Base-by-base conservation (phyloP, 1,140 invertebrate genomes). In the Listronotus bonariensis region DNA sequence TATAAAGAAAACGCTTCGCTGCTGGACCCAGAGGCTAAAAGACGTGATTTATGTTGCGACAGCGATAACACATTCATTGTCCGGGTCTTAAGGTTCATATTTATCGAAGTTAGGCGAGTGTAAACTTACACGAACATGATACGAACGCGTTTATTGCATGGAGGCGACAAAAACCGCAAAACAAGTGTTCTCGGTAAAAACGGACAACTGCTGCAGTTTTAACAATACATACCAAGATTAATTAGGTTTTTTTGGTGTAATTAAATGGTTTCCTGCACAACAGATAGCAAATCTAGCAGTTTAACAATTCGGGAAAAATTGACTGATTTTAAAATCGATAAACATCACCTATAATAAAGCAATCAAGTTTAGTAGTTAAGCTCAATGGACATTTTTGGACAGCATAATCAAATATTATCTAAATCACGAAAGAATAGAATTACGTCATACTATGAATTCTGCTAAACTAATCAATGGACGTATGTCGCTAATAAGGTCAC, bases 31-130 rank as follows among this genome's bases (percentile, higher is more conserved):
- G 43, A 46, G 20, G 20, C 20, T 5, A 26, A 26, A 26, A 46
- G 17, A 46, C 1, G 18, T 20, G 43, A 46, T 46, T 46, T 46
- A 46, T 46, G 43, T 46, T 46, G 43, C 14, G 43, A 20, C 14
- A 46, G 43, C 43, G 43, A 46, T 46, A 46, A 46, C 43, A 46
- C 9, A 11, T 20, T 4, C 43, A 46, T 46, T 46, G 43, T 46
- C 43, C 43, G 14, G 15, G 18, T 3, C 18, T 12, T 20, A 46
- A 46, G 20, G 20, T 26, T 26, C 20, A 26, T 26, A 26, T 26
- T 26, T 26, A 46, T 14, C 43, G 11, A 17, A 17, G 9, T 10
- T 46, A 46, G 43, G 43, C 14, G 14, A 26, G 43, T 15, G 14
- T 46, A 15, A 15, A 46, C 14, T 17, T 3, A 20, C 2, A 14